Evolutionary conservation across 1,140 invertebrate genomes (phyloP).

Genomic region (Drosophila paulistorum): DNA sequence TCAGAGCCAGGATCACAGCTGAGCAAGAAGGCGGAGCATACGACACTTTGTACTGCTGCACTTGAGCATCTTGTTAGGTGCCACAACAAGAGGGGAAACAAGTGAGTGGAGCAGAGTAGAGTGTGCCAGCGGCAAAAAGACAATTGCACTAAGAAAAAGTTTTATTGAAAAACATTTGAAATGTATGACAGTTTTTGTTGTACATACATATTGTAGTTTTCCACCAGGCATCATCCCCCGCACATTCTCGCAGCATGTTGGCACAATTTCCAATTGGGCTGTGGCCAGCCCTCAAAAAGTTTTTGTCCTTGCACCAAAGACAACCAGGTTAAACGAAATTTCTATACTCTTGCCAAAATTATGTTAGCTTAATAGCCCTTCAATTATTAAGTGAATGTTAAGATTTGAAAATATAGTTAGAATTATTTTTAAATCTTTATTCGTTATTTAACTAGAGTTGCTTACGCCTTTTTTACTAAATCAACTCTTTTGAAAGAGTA

Average conservation of each 20-base stretch:
- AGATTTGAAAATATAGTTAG: no score
- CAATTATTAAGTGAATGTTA: no score
- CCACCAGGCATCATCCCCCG: not conserved
- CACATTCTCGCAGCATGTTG: constrained; percentile 4
- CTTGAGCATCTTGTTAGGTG: constrained; percentile 37
- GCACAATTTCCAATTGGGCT: constrained; percentile 22
- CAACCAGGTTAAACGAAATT: not conserved
- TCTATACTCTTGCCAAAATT: not conserved
- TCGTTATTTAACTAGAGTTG: no score
- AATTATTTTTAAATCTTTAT: no score
- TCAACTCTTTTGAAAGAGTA: not conserved
- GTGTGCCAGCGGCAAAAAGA: constrained; percentile 37
- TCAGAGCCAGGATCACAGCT: constrained; percentile 10
- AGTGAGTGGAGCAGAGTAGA: constrained; percentile 15
- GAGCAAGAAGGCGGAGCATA: constrained; percentile 21
- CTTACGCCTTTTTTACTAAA: not conserved
- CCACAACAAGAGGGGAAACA: constrained; percentile 19
- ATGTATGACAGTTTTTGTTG: constrained; percentile 61
- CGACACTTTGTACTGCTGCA: not conserved
- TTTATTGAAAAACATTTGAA: constrained; percentile 80
- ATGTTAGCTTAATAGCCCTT: no score
- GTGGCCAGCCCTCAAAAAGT: constrained; percentile 29
- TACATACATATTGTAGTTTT: constrained; percentile 28
- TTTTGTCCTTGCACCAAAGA: constrained; percentile 12
- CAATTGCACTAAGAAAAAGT: constrained; percentile 71